Conservation (phyloP, 23 tunicate species). For the Diplosoma virens region DNA sequence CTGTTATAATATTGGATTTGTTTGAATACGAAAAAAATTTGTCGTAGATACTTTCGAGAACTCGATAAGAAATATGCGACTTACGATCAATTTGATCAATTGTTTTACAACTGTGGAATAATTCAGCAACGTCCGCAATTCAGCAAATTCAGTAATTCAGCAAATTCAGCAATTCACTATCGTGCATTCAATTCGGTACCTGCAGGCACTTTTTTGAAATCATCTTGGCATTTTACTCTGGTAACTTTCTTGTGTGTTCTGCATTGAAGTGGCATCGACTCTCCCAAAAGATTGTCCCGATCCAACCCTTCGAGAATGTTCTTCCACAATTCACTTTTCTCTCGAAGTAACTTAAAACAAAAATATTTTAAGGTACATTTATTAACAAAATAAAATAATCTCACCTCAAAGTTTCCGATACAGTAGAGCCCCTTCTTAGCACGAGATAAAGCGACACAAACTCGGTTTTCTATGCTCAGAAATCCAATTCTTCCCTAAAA, state of each 20-base stretch:
- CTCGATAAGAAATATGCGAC: no score
- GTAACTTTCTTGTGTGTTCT: slow-evolving; percentile 49
- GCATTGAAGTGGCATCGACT: slow-evolving; percentile 54
- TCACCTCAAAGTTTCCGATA: slow-evolving; percentile 45
- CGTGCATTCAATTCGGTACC: no score
- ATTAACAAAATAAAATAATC: background rate
- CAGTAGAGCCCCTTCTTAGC: slow-evolving; percentile 57
- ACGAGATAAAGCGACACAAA: slow-evolving; percentile 59
- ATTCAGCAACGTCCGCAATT: no score
- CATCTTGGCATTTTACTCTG: slow-evolving; percentile 32
- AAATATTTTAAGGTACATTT: background rate
- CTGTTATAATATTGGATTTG: no score
- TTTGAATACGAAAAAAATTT: no score
- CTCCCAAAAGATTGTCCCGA: slow-evolving; percentile 27
- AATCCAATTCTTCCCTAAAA: slow-evolving; percentile 57
- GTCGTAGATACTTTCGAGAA: no score
- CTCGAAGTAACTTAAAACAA: slow-evolving; percentile 33
- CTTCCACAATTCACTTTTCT: slow-evolving; percentile 67
- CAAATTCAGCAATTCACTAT: no score
- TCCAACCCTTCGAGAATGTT: slow-evolving; percentile 49
- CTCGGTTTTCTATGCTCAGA: slow-evolving; percentile 43
- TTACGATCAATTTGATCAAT: no score
- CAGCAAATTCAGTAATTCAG: no score
- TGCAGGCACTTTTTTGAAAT: slow-evolving; percentile 71
- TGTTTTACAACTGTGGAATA: no score